These are phyloP conservation scores for Zaprionus inermis DNA, from an alignment of 1,140 invertebrate genomes.

Conservation along the genomic window DNA sequence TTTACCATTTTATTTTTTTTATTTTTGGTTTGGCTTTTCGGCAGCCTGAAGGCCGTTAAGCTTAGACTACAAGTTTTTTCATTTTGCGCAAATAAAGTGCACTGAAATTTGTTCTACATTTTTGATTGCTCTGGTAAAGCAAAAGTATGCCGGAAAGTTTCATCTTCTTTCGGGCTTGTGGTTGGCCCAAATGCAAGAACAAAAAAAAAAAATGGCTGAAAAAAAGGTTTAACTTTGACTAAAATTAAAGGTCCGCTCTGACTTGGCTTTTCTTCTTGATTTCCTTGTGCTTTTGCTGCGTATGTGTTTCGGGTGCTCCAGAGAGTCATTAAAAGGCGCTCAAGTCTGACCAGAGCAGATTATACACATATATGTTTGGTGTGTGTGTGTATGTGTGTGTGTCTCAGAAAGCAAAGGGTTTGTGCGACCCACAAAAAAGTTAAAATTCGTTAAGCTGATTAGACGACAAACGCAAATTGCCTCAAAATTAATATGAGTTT, in stretches of 20 bases:
- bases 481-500: slow-evolving; percentile 6
- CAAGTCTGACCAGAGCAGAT: slow-evolving; percentile 47
- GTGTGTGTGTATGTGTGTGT: slow-evolving; percentile 23
- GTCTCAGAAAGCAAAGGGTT: slow-evolving; percentile 64
- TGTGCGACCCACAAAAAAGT: slow-evolving; percentile 63
- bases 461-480: slow-evolving; percentile 52
- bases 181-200: slow-evolving; percentile 23
- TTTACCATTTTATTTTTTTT: slow-evolving; percentile 39
- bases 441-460: slow-evolving; percentile 77
- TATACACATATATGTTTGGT: neutral
- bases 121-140: slow-evolving; percentile 55
- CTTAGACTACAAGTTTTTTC: slow-evolving; percentile 28
- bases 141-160: slow-evolving; percentile 54
- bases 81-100: slow-evolving; percentile 30
- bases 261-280: slow-evolving; percentile 25
- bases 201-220: slow-evolving; percentile 3
- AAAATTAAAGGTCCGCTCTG: slow-evolving; percentile 69
- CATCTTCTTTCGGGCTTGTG: slow-evolving; percentile 37
- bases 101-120: slow-evolving; percentile 32
- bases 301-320: slow-evolving; percentile 66
- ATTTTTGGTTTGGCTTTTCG: slow-evolving; percentile 26
- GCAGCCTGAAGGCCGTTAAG: slow-evolving; percentile 16
- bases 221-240: slow-evolving; percentile 61
- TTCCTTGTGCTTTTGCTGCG: slow-evolving; percentile 39
- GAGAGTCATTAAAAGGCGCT: slow-evolving; percentile 75